These are phyloP conservation scores for Acipenser transmontanus DNA, from an alignment of 2,797 vertebrate species.

Conservation along the genomic window DNA sequence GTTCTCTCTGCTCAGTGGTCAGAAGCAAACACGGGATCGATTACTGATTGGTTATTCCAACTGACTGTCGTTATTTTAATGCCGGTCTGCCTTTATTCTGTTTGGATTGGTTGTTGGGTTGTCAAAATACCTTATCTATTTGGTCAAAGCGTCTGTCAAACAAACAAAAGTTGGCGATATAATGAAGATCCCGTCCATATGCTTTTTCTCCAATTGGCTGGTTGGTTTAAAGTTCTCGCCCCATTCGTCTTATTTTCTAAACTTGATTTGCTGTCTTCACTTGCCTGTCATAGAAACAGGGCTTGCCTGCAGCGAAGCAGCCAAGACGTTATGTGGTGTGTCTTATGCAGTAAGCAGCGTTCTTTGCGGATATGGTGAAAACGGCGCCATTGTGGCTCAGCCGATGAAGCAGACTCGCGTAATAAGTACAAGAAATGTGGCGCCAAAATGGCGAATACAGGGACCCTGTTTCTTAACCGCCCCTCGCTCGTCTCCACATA, in stretches of 20 bases:
- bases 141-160: slow-evolving; percentile 4
- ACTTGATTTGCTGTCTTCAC: neutral
- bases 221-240: neutral
- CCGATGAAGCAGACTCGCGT: neutral
- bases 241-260: neutral
- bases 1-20: slow-evolving; percentile 37
- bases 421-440: neutral
- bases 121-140: slow-evolving; percentile 15
- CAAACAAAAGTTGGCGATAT: slow-evolving; percentile 6
- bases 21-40: neutral
- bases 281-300: neutral
- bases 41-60: slow-evolving; percentile 28
- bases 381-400: neutral
- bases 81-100: neutral
- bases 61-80: slow-evolving; percentile 32
- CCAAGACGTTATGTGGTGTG: neutral
- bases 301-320: neutral
- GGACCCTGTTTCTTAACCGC: neutral
- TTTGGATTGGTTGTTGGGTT: slow-evolving; percentile 44
- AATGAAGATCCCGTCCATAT: slow-evolving; percentile 3
- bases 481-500: too few species aligned
- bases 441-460: slow-evolving; percentile 7
- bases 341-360: neutral
- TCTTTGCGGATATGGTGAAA: neutral
- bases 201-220: slow-evolving; percentile 8